Conservation (phyloP, 2,888 invertebrate genomes). For the Epirrhoe tristata region DNA sequence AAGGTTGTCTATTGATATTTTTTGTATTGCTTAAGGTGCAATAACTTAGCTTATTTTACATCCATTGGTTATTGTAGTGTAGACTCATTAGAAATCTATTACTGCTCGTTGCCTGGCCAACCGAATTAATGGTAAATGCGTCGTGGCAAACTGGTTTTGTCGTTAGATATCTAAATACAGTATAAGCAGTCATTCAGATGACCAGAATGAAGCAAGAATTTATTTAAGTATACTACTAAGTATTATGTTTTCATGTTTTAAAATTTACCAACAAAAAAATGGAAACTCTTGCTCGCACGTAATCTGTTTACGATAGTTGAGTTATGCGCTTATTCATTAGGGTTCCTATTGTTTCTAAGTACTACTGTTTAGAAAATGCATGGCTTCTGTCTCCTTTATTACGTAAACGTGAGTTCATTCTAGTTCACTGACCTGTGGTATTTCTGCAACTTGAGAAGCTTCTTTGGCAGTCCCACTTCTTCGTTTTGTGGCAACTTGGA, state of each 20-base stretch:
- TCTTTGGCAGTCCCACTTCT: constrained; percentile 73
- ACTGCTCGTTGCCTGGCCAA: constrained; percentile 15
- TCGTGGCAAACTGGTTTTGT: constrained; percentile 22
- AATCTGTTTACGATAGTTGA: constrained; percentile 5
- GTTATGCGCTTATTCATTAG: constrained; percentile 11
- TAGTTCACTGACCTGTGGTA: constrained; percentile 85
- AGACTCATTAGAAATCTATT: constrained; percentile 11
- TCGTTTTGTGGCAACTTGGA: constrained; percentile 66
- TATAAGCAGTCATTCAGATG: not conserved
- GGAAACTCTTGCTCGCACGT: not conserved
- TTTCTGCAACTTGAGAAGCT: constrained; percentile 82
- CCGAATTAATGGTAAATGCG: constrained; percentile 11
- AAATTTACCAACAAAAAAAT: not conserved
- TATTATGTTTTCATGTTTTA: not conserved
- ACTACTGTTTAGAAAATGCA: constrained; percentile 25
- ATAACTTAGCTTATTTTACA: constrained; percentile 2
- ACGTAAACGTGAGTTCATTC: constrained; percentile 64
- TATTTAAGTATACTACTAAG: not conserved
- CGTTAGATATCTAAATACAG: constrained; percentile 4
- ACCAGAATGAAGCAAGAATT: not conserved
- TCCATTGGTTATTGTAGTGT: not conserved
- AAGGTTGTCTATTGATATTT: not conserved
- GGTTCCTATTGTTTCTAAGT: constrained; percentile 11
- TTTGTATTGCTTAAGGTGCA: not conserved
- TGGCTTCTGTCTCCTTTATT: constrained; percentile 51